These are phyloP conservation scores for Conops quadrifasciatus DNA, from an alignment of 2,888 invertebrate species.

Conservation along the genomic window DNA sequence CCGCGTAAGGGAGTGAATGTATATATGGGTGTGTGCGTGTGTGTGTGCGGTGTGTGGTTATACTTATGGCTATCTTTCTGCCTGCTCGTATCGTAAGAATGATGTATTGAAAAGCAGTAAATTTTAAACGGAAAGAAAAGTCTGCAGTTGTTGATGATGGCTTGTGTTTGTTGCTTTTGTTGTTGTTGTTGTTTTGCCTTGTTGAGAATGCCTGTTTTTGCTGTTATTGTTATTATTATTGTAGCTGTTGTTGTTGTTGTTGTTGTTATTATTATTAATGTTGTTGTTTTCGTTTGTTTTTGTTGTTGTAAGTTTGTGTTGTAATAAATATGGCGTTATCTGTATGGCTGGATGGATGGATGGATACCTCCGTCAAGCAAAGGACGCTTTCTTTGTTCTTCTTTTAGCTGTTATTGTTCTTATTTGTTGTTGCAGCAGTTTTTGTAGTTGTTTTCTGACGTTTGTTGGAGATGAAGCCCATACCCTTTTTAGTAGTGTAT, in stretches of 20 bases:
- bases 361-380: slow-evolving; percentile 13
- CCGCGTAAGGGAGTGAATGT: too few relatives aligned
- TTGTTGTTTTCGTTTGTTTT: not conserved
- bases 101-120: slow-evolving; percentile 11
- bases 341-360: not conserved
- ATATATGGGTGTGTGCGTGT: too few relatives aligned
- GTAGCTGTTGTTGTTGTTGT: too few relatives aligned
- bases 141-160: not conserved
- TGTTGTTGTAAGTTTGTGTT: not conserved
- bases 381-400: slow-evolving; percentile 20
- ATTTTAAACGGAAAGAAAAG: not conserved
- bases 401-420: not conserved
- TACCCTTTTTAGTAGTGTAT: not conserved
- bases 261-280: slow-evolving; percentile 6
- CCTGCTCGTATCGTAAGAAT: not conserved
- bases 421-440: slow-evolving; percentile 1
- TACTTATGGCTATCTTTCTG: not conserved
- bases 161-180: too few relatives aligned
- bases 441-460: too few relatives aligned
- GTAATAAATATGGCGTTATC: slow-evolving; percentile 21
- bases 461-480: too few relatives aligned
- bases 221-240: too few relatives aligned
- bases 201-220: too few relatives aligned
- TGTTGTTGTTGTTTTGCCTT: not conserved
- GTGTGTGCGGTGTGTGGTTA: not conserved